These are phyloP conservation scores for Drosophila equinoxialis DNA, from an alignment of 1,140 invertebrate species.

Conservation along the genomic window DNA sequence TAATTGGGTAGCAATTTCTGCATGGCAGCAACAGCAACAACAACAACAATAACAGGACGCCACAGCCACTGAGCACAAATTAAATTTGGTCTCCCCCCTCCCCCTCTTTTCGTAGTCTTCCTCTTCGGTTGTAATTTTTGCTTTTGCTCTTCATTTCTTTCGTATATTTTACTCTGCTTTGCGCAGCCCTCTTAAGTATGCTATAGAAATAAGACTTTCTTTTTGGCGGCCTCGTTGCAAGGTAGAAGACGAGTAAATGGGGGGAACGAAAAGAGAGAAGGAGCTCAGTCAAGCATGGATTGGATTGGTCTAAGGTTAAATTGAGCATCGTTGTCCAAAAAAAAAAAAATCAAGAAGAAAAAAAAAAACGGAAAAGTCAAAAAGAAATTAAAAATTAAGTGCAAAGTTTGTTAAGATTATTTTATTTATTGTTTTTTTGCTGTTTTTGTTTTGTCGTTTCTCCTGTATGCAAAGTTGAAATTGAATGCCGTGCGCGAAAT, in stretches of 20 bases:
- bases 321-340: conserved; percentile 65
- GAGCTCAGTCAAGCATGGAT: conserved; percentile 49
- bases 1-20: conserved; percentile 82
- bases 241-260: not conserved
- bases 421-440: conserved; percentile 24
- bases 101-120: not conserved
- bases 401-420: conserved; percentile 51
- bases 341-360: conserved; percentile 25
- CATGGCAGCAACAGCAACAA: conserved; percentile 49
- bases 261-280: not conserved
- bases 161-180: conserved; percentile 14
- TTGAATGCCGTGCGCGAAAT: conserved; percentile 21
- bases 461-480: not conserved
- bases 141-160: conserved; percentile 5
- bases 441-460: not conserved
- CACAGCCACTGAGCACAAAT: conserved; percentile 72
- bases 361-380: conserved; percentile 22
- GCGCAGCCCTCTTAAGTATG: conserved; percentile 41
- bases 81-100: conserved; percentile 75
- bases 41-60: conserved; percentile 33
- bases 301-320: conserved; percentile 62
- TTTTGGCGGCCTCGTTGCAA: conserved; percentile 10
- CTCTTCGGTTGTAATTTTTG: conserved; percentile 2
- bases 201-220: conserved; percentile 49
- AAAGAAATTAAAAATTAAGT: conserved; percentile 73